Evolutionary conservation across 2,113 vertebrate species (phyloP).

Genomic region (Xenotilapia flavipinnis): DNA sequence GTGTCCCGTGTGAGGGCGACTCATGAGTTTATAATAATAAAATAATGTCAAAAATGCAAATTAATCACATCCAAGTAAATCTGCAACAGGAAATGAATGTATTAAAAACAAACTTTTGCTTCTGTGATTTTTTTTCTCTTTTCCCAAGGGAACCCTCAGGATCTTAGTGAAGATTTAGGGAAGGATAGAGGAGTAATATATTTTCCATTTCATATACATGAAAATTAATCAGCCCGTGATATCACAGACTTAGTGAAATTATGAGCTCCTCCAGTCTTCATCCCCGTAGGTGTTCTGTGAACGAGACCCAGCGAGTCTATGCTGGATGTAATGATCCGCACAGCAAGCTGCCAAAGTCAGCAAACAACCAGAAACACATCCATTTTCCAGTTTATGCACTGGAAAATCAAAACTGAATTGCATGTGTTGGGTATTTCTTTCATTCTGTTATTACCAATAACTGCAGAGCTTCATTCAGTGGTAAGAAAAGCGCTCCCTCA

Average conservation of each 20-base stretch:
- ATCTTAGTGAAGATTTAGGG: not conserved
- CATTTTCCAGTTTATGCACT: not conserved
- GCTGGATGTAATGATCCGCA: not conserved
- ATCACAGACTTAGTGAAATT: rapidly evolving
- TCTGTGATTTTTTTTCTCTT: not conserved
- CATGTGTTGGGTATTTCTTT: not conserved
- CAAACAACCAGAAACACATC: not conserved
- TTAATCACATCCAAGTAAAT: not conserved
- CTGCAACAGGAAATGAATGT: not conserved
- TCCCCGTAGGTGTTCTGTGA: not conserved
- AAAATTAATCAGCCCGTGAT: not conserved
- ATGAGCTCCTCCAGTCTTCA: not conserved
- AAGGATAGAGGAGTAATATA: not conserved
- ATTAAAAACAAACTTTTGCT: not conserved
- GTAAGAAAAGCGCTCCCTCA: not conserved
- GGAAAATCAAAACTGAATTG: not conserved
- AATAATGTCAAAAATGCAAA: rapidly evolving
- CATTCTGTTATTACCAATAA: not conserved
- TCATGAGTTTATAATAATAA: not conserved
- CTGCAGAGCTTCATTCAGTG: not conserved
- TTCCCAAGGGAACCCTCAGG: not conserved
- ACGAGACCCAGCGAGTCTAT: not conserved
- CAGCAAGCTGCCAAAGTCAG: not conserved
- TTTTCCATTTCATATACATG: not conserved
- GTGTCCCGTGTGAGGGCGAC: not conserved